Evolutionary conservation across 2,888 invertebrate species (phyloP).

Genomic region (Drosophila borealis): DNA sequence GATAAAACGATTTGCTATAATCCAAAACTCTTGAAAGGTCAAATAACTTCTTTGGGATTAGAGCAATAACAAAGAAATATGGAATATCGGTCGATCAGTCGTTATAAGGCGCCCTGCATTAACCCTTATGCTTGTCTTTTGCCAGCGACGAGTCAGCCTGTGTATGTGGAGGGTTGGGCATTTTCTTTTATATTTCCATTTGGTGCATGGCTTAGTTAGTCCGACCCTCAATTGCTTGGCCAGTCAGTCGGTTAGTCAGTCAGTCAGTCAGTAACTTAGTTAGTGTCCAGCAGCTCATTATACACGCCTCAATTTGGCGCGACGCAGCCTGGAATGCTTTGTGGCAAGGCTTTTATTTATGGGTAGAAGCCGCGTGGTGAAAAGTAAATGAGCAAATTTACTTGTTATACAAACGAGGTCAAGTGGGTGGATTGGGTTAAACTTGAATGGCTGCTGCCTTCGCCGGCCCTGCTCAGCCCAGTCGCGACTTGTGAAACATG

Average conservation of each 20-base stretch:
- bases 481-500: constrained; percentile 76
- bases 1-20: no score
- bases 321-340: constrained; percentile 21
- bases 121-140: neutral
- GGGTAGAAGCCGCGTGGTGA: constrained; percentile 46
- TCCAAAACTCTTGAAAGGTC: no score
- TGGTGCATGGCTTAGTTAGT: constrained; percentile 5
- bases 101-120: neutral
- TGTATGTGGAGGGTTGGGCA: neutral
- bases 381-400: constrained; percentile 66
- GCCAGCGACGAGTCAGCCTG: no score
- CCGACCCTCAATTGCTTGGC: constrained; percentile 1
- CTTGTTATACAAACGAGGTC: constrained; percentile 77
- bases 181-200: neutral
- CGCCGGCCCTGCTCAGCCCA: constrained; percentile 10
- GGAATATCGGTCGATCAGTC: no score
- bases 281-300: constrained; percentile 49
- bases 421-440: constrained; percentile 62
- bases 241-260: constrained; percentile 1
- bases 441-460: constrained; percentile 18
- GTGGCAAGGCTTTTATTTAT: constrained; percentile 54
- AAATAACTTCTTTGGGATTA: no score
- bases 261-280: constrained; percentile 17
- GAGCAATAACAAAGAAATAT: no score
- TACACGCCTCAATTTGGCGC: constrained; percentile 38